Percentiles rank a stretch among this genome's conserved stretches.
Conservation (phyloP, 2,888 invertebrate genomes). For the Carterocephalus palaemon region DNA sequence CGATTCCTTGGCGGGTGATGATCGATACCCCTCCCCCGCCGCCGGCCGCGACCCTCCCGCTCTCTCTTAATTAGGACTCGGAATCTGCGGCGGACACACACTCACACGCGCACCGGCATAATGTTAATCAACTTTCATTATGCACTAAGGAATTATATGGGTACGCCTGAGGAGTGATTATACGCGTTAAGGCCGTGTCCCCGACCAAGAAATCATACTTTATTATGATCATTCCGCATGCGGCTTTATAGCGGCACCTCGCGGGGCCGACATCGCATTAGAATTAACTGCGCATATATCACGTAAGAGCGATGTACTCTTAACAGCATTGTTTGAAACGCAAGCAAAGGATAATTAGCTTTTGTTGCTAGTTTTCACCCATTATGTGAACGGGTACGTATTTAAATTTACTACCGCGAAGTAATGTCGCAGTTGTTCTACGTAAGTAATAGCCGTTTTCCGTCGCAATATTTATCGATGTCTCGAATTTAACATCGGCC, state of each 20-base stretch:
- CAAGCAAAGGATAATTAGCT: conserved; percentile 59
- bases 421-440: too few species aligned
- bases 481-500: too few species aligned
- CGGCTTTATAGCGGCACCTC: conserved; percentile 61
- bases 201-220: conserved; percentile 77
- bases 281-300: conserved; percentile 72
- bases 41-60: conserved; percentile 71
- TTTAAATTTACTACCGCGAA: conserved; percentile 4
- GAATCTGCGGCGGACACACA: conserved; percentile 90
- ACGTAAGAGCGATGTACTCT: conserved; percentile 38
- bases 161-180: conserved; percentile 78
- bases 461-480: too few species aligned
- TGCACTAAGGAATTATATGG: conserved; percentile 79
- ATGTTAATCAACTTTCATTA: conserved; percentile 80
- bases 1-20: conserved; percentile 77
- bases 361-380: conserved; percentile 43
- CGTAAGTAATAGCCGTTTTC: too few species aligned
- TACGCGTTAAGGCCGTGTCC: conserved; percentile 70
- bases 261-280: conserved; percentile 64
- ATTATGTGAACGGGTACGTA: not conserved
- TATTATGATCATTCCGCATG: conserved; percentile 71
- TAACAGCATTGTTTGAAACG: conserved; percentile 58
- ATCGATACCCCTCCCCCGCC: conserved; percentile 71
- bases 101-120: conserved; percentile 56
- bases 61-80: conserved; percentile 90